A percentile compares a stretch with the other conserved stretches of the same genome.
Conservation (phyloP, 2,113 vertebrate species). For the Etia nguti region DNA sequence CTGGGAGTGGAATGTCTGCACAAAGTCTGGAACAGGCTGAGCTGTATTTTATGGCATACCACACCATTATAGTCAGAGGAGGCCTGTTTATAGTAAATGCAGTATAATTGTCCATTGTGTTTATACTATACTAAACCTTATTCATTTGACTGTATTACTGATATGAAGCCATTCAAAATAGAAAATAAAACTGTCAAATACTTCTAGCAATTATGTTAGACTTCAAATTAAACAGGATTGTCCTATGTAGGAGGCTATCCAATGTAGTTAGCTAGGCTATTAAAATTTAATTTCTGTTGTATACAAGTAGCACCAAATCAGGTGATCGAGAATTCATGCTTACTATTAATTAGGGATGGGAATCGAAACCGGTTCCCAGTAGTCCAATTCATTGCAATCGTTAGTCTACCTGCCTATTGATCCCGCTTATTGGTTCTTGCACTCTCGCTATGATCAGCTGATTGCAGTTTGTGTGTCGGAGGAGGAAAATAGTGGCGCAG, state of each 20-base stretch:
- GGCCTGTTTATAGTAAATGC: neutral
- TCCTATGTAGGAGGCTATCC: neutral
- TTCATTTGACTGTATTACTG: neutral
- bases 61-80: neutral
- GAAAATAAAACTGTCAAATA: neutral
- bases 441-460: neutral
- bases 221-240: neutral
- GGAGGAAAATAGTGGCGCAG: neutral
- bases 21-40: neutral
- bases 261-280: accelerated
- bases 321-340: accelerated
- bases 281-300: neutral
- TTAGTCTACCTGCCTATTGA: neutral
- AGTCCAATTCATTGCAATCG: neutral
- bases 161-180: neutral
- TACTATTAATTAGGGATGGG: neutral
- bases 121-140: neutral
- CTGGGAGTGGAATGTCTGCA: neutral
- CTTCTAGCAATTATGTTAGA: neutral
- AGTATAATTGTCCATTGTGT: neutral
- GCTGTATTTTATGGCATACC: constrained; percentile 2
- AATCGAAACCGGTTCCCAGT: neutral
- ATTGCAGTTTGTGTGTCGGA: neutral
- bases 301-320: neutral
- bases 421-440: neutral